Evolutionary conservation across 2,113 vertebrate genomes (phyloP).

Genomic region (Opisthocomus hoazin): DNA sequence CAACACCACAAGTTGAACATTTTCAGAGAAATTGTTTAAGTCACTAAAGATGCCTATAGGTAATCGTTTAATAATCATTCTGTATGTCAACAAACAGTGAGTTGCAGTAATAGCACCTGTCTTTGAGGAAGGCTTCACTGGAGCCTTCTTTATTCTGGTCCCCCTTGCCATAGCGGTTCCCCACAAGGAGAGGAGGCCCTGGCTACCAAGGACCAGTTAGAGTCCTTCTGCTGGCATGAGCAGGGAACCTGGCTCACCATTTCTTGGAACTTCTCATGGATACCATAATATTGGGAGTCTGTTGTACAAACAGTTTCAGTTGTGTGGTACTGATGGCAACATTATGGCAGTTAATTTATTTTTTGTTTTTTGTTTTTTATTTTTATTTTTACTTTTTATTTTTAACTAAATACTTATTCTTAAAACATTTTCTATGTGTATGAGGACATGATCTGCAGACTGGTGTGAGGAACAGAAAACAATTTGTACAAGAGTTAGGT

Average conservation of each 20-base stretch:
- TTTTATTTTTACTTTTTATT: no score
- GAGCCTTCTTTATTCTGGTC: background rate
- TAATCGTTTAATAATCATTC: background rate
- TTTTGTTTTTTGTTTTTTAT: no score
- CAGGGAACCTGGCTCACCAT: background rate
- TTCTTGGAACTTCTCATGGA: background rate
- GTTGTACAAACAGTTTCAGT: background rate
- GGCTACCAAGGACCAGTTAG: accelerated
- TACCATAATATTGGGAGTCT: background rate
- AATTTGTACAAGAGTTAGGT: background rate
- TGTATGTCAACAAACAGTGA: background rate
- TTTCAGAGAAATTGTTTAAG: background rate
- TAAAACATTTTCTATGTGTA: background rate
- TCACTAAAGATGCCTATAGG: background rate
- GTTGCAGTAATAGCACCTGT: background rate
- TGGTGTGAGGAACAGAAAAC: background rate
- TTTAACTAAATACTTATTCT: background rate
- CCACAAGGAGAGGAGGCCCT: accelerated
- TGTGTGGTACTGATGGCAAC: background rate
- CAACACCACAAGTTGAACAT: background rate
- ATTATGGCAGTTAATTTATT: background rate
- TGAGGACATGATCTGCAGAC: background rate
- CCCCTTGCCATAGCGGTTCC: accelerated
- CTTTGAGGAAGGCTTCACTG: background rate
- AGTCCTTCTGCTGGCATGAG: background rate